Evolutionary conservation across 2,113 vertebrate species (phyloP), one percentile per base, ranked within the genome.

Genomic region (Planiliza haematocheilus): DNA sequence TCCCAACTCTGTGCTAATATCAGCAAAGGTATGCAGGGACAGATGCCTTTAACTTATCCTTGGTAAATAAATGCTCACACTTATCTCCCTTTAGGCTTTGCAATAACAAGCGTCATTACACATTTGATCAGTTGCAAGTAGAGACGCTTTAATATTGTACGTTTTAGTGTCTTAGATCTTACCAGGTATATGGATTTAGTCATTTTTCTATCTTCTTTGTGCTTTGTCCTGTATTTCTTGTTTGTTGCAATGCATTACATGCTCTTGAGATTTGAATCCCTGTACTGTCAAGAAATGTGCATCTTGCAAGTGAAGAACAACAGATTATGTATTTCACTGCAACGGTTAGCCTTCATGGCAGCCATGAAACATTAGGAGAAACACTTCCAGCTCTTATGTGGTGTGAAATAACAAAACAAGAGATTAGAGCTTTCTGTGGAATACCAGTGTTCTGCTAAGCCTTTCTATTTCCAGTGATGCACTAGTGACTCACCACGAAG

Each of bases 401-500:
- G 64, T 18, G 56, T 39, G 37, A 57, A 81, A 70, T 51, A 70
- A 50, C 51, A 36, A 41, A 76, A 63, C 30, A 12, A 51, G 8
- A 82, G 63, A 72, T 78, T 43, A 67, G 8, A 57, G 37, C 34
- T 36, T 75, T 21, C 17, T 61, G 36, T 36, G 17, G 49, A 62
- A 76, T 14, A 53, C 16, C 6, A 50, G 37, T 21, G 18, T 39
- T 52, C 30, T 18, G 37, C 63, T 57, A 66, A 80, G 55, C 49
- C 48, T 71, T 56, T 74, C 30, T 74, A 17, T 71, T 69, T 48
- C 36, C 38, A 50, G 34, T 67, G 52, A 69, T 49, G 60, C 69
- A 68, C 18, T 52, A 20, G 58, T 83, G 77, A 85, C 70, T 89
- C 74, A 82, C 39, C 20, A 11, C 42, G 17, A 30, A 70, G 21